phyloP scores from a whole-genome alignment of 2,797 vertebrate species.

The Luscinia luscinia region DNA sequence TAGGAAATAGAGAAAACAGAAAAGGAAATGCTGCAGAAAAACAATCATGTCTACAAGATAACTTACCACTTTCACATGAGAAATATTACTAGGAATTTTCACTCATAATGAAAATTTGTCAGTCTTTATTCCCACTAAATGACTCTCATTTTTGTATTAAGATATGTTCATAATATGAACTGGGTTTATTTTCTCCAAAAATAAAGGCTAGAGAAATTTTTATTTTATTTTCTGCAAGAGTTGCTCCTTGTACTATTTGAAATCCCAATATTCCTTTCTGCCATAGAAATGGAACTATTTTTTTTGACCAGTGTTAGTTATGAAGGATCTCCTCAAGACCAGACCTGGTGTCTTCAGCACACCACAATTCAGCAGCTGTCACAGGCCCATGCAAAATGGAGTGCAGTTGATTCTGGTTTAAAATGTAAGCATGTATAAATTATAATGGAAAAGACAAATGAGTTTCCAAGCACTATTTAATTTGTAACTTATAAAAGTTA shows the following conservation, averaged over 20 bases:
- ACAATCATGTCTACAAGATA: not conserved
- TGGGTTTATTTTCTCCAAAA: not conserved
- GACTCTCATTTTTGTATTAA: not conserved
- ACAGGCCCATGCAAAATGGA: not conserved
- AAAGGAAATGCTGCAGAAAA: not conserved
- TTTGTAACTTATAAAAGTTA: not conserved
- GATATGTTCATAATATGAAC: not conserved
- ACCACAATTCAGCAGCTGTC: not conserved
- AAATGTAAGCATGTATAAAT: not conserved
- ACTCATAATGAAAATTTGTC: not conserved
- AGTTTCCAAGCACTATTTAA: not conserved
- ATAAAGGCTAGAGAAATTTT: not conserved
- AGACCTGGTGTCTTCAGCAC: not conserved
- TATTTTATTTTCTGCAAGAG: not conserved
- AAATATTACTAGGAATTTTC: not conserved
- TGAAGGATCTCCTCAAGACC: not conserved
- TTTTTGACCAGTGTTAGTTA: not conserved
- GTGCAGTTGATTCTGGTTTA: not conserved
- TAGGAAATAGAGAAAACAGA: not conserved
- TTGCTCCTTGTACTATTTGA: not conserved
- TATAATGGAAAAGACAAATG: not conserved
- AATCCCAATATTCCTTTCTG: not conserved
- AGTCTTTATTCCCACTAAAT: not conserved
- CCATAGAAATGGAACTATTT: not conserved
- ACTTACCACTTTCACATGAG: not conserved